Evolutionary conservation across 2,888 invertebrate genomes (phyloP), one percentile per base, ranked within the genome.

Genomic region (Eupithecia subfuscata): DNA sequence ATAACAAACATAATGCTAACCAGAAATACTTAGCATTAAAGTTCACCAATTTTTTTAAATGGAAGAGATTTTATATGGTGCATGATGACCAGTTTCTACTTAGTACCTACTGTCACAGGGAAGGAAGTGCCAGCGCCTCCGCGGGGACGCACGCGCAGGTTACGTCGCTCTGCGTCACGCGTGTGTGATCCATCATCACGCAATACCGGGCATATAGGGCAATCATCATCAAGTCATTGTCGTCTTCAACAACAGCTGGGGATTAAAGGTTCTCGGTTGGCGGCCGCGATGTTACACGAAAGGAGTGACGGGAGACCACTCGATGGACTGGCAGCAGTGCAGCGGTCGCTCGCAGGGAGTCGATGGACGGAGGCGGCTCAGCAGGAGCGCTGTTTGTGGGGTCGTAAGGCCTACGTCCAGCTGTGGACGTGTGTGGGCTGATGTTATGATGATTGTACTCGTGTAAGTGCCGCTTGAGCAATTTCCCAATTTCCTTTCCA

Each of bases 401-500:
- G 18, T 18, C 48, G 48, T 48, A 18, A 22, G 9, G n/a, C n/a
- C 9, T n/a, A 3, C 11, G 52, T 56, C 22, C 52, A 22, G 22
- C 22, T 11, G 60, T 60, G 60, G 25, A 25, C 60, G 60, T 4
- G 12, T 56, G 22, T 60, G 5, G 22, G 6, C 60, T 60, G 6
- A 56, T 56, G 30, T 30, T 30, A 34, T 65, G 6, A 67, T 65
- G 37, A 65, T 65, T 25, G 52, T 52, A 18, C 48, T n/a, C 9
- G 9, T 1, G 22, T 18, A 48, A 18, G 11, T 56, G 30, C 30
- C 63, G 30, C 8, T 34, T 64, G 18, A 5, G 3, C 25, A 16
- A 70, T 69, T 75, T 63, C 71, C 48, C 69, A 69, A 69, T 68
- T 60, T 69, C 71, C 71, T 75, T 72, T 73, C 70, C 56, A 68